A percentile compares a stretch with the other conserved stretches of the same genome.
Evolutionary conservation across 2,113 vertebrate genomes (phyloP).

Genomic region (Spea bombifrons): DNA sequence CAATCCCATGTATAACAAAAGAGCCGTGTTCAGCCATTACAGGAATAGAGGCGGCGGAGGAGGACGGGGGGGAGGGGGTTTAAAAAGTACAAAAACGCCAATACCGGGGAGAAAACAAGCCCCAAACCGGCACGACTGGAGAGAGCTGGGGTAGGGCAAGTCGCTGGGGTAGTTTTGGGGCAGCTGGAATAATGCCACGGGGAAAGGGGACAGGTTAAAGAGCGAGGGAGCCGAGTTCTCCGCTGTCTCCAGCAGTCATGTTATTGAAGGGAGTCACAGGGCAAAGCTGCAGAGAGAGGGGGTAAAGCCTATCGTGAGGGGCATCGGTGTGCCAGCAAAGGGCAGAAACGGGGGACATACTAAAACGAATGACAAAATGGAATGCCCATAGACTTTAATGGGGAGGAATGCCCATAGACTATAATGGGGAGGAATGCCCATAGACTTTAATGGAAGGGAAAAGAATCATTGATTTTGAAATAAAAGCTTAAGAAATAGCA

Average conservation of each 20-base stretch:
- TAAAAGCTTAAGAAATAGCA: too few relatives aligned
- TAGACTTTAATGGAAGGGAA: too few relatives aligned
- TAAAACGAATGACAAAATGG: too few relatives aligned
- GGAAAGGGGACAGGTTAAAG: neutral
- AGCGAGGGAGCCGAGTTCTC: neutral
- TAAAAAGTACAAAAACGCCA: slow-evolving; percentile 16
- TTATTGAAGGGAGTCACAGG: slow-evolving; percentile 23
- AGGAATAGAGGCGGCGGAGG: slow-evolving; percentile 46
- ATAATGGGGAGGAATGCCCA: too few relatives aligned
- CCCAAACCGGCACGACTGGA: slow-evolving; percentile 9
- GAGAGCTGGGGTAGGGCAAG: neutral
- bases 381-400: too few relatives aligned
- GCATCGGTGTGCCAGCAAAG: neutral
- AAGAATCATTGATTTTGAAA: too few relatives aligned
- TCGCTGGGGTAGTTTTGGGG: slow-evolving; percentile 19
- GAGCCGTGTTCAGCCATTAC: slow-evolving; percentile 79
- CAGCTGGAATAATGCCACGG: neutral
- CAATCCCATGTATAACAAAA: slow-evolving; percentile 77
- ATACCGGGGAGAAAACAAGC: neutral
- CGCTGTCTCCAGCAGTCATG: neutral
- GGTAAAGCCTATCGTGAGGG: neutral
- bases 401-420: too few relatives aligned
- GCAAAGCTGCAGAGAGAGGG: slow-evolving; percentile 11
- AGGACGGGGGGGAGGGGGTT: slow-evolving; percentile 41
- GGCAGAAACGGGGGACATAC: slow-evolving; percentile 39